Evolutionary conservation across 1,140 invertebrate species (phyloP), one percentile per base, ranked within the genome.

Genomic region (Phymorhynchus buccinoides): DNA sequence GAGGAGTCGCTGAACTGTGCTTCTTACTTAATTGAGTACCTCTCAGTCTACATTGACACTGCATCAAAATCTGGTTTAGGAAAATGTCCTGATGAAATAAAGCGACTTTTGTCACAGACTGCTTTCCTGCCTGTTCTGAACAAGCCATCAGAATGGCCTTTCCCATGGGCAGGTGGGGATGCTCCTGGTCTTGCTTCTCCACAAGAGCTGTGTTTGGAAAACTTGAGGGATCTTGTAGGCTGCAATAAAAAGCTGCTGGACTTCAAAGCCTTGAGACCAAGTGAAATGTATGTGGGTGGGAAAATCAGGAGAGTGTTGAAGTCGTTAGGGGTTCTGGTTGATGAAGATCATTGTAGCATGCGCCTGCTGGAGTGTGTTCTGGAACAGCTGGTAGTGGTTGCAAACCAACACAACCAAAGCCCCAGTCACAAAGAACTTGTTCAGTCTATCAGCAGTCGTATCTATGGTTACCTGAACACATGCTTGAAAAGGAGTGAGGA

Each of bases 131-230:
- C 88, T 35, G 85, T 87, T 0, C 73, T 80, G 4, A 32, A 22
- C n/a, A 84, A 84, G 56, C 86, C 88, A 78, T n/a, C 71, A 0
- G 52, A 86, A 27, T 89, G 88, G 88, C 62, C 66, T 27, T 80
- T 86, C 73, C 39, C 32, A 22, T 89, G 88, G 88, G 83, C 79
- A 27, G 66, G 22, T 1, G 32, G 78, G 42, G 48, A 62, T 83
- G 32, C 56, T 32, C 1, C 22, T 35, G 6, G 3, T 0, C 81
- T 85, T 42, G 78, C 66, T 16, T n/a, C 77, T 30, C 77, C 84
- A 22, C 9, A 1, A 39, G 32, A 81, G 16, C 44, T 80, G 27
- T 85, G 80, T 42, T 37, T 39, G n/a, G 78, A 73, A n/a, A 62
- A 35, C 41, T 6, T 85, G 56, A 75, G 73, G 27, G 37, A 80